Evolutionary conservation across 2,113 vertebrate genomes (phyloP).

Genomic region (Myanophis thanlyinensis): DNA sequence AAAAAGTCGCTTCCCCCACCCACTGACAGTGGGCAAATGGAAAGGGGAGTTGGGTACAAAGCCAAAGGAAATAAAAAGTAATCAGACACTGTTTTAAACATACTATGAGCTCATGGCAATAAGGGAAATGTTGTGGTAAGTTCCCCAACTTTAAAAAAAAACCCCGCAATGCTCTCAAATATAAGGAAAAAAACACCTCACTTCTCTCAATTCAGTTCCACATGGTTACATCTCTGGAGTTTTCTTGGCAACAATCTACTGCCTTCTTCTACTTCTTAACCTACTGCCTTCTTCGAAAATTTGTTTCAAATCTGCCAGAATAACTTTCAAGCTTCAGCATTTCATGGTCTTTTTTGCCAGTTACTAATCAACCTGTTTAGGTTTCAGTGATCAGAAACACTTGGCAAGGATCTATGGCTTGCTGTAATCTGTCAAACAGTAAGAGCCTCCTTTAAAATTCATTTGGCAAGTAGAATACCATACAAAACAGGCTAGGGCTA

Average conservation of each 20-base stretch:
- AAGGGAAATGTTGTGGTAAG: neutral
- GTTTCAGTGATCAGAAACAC: neutral
- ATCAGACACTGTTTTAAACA: neutral
- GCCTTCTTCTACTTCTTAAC: neutral
- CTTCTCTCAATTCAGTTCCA: neutral
- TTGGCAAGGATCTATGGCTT: neutral
- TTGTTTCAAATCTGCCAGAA: neutral
- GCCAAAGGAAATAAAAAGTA: neutral
- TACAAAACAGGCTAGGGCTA: neutral
- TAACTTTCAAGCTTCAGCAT: neutral
- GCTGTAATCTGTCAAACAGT: neutral
- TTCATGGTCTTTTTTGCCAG: neutral
- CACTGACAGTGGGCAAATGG: constrained; percentile 6
- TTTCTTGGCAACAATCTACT: neutral
- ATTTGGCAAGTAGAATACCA: neutral
- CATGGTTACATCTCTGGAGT: neutral
- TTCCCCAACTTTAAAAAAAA: neutral
- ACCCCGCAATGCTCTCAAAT: neutral
- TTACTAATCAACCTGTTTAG: neutral
- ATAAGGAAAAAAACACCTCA: neutral
- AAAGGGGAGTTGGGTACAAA: constrained; percentile 15
- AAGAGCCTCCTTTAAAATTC: neutral
- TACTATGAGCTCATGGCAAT: neutral
- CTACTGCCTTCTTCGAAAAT: neutral
- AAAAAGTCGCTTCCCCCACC: neutral